Conservation (phyloP, 64 coral and sea anemone species). For the Catalaphyllia jardinei region DNA sequence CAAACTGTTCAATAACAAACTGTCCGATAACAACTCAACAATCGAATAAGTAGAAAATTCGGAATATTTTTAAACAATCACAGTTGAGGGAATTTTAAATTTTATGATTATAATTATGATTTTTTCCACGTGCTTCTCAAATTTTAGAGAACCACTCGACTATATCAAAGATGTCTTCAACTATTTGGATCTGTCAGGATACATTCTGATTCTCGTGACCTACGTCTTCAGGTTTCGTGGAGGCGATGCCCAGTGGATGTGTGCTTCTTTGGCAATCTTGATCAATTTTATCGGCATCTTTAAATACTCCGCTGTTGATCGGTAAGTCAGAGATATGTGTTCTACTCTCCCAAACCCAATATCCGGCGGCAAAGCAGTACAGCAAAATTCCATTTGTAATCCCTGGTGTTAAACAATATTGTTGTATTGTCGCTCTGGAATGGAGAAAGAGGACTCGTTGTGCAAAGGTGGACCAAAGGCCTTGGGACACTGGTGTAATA, state of each 20-base stretch:
- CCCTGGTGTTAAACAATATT: no score
- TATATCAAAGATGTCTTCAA: constrained; percentile 52
- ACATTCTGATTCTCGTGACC: constrained; percentile 3
- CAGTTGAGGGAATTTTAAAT: no score
- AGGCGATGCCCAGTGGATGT: constrained; percentile 5
- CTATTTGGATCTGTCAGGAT: constrained; percentile 60
- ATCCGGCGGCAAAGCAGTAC: no score
- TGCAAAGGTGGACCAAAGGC: no score
- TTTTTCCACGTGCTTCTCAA: background rate
- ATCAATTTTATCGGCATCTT: constrained; percentile 60
- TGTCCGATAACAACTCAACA: no score
- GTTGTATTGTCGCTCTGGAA: no score
- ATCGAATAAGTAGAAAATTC: no score
- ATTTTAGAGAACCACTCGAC: constrained; percentile 31
- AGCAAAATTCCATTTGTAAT: no score
- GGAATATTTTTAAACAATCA: no score
- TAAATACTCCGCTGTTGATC: constrained; percentile 51
- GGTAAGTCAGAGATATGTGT: background rate
- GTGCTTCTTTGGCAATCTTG: constrained; percentile 24
- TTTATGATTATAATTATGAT: background rate
- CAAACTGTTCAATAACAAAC: no score
- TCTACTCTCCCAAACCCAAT: background rate
- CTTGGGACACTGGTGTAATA: no score
- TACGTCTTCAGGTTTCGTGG: constrained; percentile 1
- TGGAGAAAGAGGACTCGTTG: no score